These are phyloP conservation scores for Hesperophylax magnus DNA, from an alignment of 1,140 invertebrate species.

Conservation along the genomic window DNA sequence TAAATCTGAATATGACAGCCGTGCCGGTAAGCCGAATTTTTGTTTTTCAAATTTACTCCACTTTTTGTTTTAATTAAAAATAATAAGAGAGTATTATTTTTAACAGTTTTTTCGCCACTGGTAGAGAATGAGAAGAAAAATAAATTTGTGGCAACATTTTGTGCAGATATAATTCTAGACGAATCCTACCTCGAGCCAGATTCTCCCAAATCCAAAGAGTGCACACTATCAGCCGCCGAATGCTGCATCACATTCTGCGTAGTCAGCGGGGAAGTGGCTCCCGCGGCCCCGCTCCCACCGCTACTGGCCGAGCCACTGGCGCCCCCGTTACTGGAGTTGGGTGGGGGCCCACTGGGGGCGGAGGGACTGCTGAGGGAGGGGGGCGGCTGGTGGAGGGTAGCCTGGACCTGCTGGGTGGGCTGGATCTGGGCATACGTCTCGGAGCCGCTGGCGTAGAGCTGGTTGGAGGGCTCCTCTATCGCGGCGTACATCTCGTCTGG, in stretches of 20 bases:
- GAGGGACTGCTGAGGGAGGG: constrained; percentile 20
- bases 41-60: too few relatives aligned
- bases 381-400: constrained; percentile 63
- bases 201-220: not conserved
- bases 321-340: too few relatives aligned
- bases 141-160: not conserved
- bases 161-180: not conserved
- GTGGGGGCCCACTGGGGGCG: too few relatives aligned
- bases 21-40: too few relatives aligned
- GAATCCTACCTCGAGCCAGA: constrained; percentile 21
- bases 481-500: constrained; percentile 92
- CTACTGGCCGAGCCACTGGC: too few relatives aligned
- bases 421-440: constrained; percentile 92
- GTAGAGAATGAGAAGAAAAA: too few relatives aligned
- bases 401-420: constrained; percentile 72
- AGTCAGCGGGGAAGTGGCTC: constrained; percentile 38
- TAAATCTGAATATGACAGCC: too few relatives aligned
- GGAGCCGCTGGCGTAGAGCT: constrained; percentile 83
- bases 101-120: too few relatives aligned
- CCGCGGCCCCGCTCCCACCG: not conserved
- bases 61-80: too few relatives aligned
- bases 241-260: constrained; percentile 9
- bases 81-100: too few relatives aligned
- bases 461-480: constrained; percentile 84
- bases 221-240: not conserved